A percentile compares a stretch with the other conserved stretches of the same genome.
Conservation (phyloP, 2,888 invertebrate genomes). For the Lasioglossum zephyrum region DNA sequence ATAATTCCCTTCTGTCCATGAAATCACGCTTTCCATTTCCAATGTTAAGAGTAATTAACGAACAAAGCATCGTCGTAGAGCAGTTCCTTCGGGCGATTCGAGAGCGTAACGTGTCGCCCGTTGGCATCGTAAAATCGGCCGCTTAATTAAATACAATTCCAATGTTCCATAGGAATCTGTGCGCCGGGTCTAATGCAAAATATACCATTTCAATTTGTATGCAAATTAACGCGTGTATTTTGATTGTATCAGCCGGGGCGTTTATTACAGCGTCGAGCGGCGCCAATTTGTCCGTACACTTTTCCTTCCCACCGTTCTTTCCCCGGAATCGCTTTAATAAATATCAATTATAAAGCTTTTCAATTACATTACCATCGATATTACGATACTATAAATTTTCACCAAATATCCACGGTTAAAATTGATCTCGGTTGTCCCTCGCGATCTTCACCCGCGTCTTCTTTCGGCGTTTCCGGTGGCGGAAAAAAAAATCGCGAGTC, state of each 20-base stretch:
- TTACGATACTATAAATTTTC: no score
- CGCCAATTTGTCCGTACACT: slow-evolving; percentile 35
- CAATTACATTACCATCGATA: slow-evolving; percentile 28
- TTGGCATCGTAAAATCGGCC: background rate
- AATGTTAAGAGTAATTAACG: background rate
- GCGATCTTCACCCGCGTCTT: background rate
- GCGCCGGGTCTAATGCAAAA: slow-evolving; percentile 34
- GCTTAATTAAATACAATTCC: slow-evolving; percentile 46
- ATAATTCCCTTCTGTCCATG: background rate
- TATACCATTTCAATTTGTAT: slow-evolving; percentile 59
- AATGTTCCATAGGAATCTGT: slow-evolving; percentile 17
- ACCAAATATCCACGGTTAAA: background rate
- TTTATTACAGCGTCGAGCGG: slow-evolving; percentile 45
- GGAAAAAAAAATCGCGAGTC: background rate
- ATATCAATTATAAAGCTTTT: slow-evolving; percentile 46
- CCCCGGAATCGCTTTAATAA: slow-evolving; percentile 23
- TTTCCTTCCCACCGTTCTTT: background rate
- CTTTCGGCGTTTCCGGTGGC: background rate
- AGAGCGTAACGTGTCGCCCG: background rate
- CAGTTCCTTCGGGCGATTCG: background rate
- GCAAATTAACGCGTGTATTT: slow-evolving; percentile 59
- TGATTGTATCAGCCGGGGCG: slow-evolving; percentile 52
- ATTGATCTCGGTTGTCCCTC: background rate
- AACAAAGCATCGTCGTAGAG: background rate
- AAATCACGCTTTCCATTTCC: background rate